A percentile compares a stretch with the other conserved stretches of the same genome.
These are phyloP conservation scores for Fistularia commersonii DNA, from an alignment of 2,797 vertebrate genomes.

Conservation along the genomic window DNA sequence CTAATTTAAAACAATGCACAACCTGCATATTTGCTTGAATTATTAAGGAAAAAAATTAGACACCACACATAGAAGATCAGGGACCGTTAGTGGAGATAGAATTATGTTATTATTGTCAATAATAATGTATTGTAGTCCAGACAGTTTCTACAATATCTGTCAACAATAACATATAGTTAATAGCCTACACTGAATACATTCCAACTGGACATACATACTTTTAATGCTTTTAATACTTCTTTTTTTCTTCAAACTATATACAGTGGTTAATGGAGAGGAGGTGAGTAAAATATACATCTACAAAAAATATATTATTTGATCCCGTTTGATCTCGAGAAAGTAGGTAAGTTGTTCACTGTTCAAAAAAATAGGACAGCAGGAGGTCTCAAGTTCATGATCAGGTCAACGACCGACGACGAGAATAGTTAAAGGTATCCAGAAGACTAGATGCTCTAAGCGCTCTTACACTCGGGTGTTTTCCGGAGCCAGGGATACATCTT, in stretches of 20 bases:
- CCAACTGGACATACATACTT: conserved; percentile 50
- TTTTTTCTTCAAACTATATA: conserved; percentile 45
- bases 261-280: conserved; percentile 51
- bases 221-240: conserved; percentile 13
- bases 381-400: conserved; percentile 34
- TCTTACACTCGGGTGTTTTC: too few species aligned
- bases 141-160: conserved; percentile 47
- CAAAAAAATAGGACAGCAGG: conserved; percentile 41
- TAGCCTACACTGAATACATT: conserved; percentile 52
- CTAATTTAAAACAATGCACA: too few species aligned
- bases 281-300: conserved; percentile 65
- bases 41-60: background rate
- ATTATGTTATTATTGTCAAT: conserved; percentile 52
- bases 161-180: conserved; percentile 27
- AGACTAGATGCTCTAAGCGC: too few species aligned
- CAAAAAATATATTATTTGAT: conserved; percentile 72
- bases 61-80: background rate
- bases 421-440: conserved; percentile 4
- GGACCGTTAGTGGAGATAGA: conserved; percentile 33
- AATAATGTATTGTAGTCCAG: conserved; percentile 49
- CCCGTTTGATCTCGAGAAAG: conserved; percentile 45
- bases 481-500: conserved; percentile 23
- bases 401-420: conserved; percentile 37
- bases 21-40: background rate
- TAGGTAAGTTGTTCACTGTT: conserved; percentile 42